Conservation (phyloP, 2,113 vertebrate genomes). For the Hyperopisus bebe region DNA sequence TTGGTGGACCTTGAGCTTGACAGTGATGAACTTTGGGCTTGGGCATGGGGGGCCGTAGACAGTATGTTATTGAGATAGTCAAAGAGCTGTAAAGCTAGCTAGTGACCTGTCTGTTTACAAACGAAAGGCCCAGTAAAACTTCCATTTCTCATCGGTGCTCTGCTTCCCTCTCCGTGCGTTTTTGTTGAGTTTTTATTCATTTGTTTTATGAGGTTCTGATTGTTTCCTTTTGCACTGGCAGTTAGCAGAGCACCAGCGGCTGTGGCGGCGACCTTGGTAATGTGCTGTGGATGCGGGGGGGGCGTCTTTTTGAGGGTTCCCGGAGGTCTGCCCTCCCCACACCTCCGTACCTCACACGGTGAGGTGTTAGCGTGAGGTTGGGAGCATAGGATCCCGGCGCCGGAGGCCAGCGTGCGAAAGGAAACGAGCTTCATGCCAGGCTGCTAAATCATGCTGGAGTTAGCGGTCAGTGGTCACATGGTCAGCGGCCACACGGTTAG, state of each 20-base stretch:
- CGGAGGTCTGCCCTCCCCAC: background rate
- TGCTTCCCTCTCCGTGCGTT: background rate
- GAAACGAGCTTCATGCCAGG: background rate
- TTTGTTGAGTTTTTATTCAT: background rate
- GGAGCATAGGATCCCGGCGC: background rate
- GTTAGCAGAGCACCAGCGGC: background rate
- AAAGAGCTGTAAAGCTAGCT: background rate
- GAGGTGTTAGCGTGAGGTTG: background rate
- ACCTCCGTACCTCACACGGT: background rate
- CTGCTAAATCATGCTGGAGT: background rate
- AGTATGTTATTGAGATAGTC: background rate
- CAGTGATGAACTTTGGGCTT: background rate
- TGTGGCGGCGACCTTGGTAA: background rate
- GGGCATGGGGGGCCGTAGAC: no score
- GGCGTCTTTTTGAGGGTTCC: background rate
- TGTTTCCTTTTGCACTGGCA: background rate
- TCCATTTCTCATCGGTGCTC: background rate
- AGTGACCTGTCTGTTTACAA: background rate
- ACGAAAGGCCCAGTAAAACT: background rate
- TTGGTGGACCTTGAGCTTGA: background rate
- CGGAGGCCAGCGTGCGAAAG: background rate
- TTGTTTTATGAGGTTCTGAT: background rate
- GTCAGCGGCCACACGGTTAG: background rate
- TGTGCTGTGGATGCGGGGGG: background rate
- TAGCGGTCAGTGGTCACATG: background rate